Evolutionary conservation across 1,140 invertebrate genomes (phyloP), one percentile per base, ranked within the genome.

Genomic region (Dreissena polymorpha): DNA sequence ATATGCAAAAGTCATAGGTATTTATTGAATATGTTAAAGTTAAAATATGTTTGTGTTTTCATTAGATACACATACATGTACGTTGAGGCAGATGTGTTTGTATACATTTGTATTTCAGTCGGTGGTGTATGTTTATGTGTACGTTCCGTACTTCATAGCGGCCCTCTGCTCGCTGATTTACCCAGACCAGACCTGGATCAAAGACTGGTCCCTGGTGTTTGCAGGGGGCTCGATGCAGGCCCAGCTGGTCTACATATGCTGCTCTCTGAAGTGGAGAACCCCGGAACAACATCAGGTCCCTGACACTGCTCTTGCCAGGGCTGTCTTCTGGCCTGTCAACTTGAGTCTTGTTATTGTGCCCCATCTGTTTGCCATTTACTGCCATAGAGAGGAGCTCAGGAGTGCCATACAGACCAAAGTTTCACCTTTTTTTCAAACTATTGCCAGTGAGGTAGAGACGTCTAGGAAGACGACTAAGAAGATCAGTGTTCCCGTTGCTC

Each of bases 321-420:
- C 67, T 8, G 60, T 77, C 23, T 83, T 83, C 49, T 83, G 81
- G 81, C 39, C 64, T n/a, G 73, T 83, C 7, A 83, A 83, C 39
- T 72, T 83, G 16, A 77, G 73, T 21, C 68, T 83, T n/a, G 55
- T 83, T 0, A 77, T 83, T 60, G 27, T 83, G 21, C 81, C 81
- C 21, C 81, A 83, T 51, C 81, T 83, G 25, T 69, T 69, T 83
- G 81, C 81, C 29, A 21, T 76, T 6, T 83, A 83, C 50, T 76
- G 72, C 39, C 71, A 83, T 51, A 83, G 73, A 64, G n/a, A 25
- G 8, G 81, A 76, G 65, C 18, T 83, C 21, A 60, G n/a, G 16
- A 65, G 75, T 2, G 55, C 75, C 25, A 25, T 63, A 14, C 16
- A 51, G 21, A 51, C 12, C 2, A 39, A 68, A n/a, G n/a, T 75